A percentile compares a stretch with the other conserved stretches of the same genome.
Evolutionary conservation across 2,113 vertebrate species (phyloP).

Genomic region (Ovibos moschatus): DNA sequence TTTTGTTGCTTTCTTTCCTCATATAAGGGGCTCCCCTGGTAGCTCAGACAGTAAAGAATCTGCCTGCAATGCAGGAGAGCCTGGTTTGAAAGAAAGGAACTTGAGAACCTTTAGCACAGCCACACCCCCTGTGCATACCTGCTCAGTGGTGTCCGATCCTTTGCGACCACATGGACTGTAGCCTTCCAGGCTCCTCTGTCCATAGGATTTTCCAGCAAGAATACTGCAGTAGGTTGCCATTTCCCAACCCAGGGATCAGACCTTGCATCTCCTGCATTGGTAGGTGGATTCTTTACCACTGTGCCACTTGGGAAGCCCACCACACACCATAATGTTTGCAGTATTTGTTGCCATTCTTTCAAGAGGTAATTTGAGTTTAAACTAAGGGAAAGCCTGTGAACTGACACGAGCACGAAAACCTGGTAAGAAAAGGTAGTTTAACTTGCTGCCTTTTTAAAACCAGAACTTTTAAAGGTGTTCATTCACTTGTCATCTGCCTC

Average conservation of each 20-base stretch:
- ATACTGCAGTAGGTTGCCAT: neutral
- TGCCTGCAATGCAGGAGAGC: neutral
- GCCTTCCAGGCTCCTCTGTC: neutral
- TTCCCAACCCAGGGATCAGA: neutral
- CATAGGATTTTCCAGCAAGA: neutral
- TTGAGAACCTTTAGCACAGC: neutral
- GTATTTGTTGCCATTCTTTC: neutral
- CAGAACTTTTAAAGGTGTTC: neutral
- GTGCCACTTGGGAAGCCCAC: neutral
- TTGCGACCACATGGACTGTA: neutral
- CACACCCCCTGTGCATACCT: neutral
- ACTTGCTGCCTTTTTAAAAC: neutral
- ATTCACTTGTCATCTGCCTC: neutral
- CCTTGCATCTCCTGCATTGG: neutral
- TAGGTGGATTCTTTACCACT: neutral
- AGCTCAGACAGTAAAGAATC: neutral
- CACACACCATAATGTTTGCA: neutral
- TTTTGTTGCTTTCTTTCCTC: neutral
- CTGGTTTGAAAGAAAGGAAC: neutral
- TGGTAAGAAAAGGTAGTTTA: neutral
- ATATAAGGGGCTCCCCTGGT: neutral
- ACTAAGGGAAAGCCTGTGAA: neutral
- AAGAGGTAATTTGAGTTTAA: neutral
- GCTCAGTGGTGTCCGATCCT: neutral
- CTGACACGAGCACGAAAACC: neutral